phyloP scores from a whole-genome alignment of 2,113 vertebrate species.

The Gobio gobio region DNA sequence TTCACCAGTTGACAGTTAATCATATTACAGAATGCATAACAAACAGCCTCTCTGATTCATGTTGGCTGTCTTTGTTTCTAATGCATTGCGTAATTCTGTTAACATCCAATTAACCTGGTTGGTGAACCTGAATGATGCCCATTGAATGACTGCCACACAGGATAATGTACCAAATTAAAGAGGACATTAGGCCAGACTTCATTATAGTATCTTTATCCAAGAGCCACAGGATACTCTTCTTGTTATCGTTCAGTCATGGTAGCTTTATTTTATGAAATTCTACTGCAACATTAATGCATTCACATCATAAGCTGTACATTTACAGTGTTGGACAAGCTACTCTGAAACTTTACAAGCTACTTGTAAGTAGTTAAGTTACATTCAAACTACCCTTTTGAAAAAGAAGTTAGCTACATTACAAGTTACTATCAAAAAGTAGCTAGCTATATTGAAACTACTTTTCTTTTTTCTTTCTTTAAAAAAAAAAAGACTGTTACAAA shows the following conservation, averaged over 20 bases:
- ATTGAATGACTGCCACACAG: conserved; percentile 53
- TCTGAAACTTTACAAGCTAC: too few relatives aligned
- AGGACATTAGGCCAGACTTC: conserved; percentile 53
- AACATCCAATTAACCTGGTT: conserved; percentile 68
- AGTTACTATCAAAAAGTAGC: too few relatives aligned
- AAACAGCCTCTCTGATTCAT: conserved; percentile 21
- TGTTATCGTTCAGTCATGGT: conserved; percentile 5
- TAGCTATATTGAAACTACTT: too few relatives aligned
- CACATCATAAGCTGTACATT: not conserved
- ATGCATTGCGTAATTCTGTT: conserved; percentile 60
- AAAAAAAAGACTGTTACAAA: too few relatives aligned
- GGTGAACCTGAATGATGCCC: conserved; percentile 61
- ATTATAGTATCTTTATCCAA: conserved; percentile 58
- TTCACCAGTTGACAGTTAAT: conserved; percentile 31
- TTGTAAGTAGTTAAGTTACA: too few relatives aligned
- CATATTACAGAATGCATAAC: conserved; percentile 9
- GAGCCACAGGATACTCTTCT: conserved; percentile 43
- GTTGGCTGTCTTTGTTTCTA: conserved; percentile 21
- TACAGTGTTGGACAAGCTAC: not conserved
- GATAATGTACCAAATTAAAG: conserved; percentile 63
- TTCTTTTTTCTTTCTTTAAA: too few relatives aligned
- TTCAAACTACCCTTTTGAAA: too few relatives aligned
- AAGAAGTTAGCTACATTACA: too few relatives aligned
- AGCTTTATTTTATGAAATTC: not conserved
- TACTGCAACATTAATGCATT: not conserved